A percentile compares a stretch with the other conserved stretches of the same genome.
phyloP scores from a whole-genome alignment of 2,113 vertebrate genomes.

The mouse (Mus musculus) region DNA sequence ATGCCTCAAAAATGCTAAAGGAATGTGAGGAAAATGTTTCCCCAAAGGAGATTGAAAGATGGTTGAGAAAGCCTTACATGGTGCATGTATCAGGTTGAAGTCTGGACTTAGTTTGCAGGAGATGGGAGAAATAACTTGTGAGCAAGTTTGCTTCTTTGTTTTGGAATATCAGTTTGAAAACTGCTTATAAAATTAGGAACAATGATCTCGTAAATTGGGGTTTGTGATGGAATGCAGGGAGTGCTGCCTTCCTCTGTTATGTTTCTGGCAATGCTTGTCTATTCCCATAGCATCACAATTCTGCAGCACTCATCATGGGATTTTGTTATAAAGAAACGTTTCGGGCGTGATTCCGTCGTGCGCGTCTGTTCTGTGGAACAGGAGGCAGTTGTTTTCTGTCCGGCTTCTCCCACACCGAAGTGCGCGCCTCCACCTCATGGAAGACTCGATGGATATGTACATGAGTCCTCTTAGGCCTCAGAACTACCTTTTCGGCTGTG shows the following conservation, averaged over 20 bases:
- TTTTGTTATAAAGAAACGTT: background rate
- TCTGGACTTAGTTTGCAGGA: background rate
- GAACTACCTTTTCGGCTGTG: no score
- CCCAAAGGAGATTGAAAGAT: background rate
- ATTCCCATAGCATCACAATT: background rate
- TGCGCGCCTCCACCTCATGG: no score
- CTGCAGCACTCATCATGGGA: background rate
- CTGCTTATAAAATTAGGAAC: background rate
- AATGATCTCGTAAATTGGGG: background rate
- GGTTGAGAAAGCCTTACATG: background rate
- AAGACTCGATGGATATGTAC: no score
- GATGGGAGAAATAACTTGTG: background rate
- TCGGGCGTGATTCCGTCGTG: no score
- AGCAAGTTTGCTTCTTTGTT: background rate
- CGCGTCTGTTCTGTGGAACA: no score
- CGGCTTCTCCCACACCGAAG: no score
- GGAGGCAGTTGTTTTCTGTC: no score
- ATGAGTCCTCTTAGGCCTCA: no score
- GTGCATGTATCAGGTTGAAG: background rate
- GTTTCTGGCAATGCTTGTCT: background rate
- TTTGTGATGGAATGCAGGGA: background rate
- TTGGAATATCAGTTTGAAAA: constrained; percentile 24
- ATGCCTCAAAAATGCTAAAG: background rate
- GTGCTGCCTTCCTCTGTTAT: background rate
- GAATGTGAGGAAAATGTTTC: background rate